These are phyloP conservation scores for human DNA, from an alignment of 2,113 vertebrate species.

Conservation along the genomic window DNA sequence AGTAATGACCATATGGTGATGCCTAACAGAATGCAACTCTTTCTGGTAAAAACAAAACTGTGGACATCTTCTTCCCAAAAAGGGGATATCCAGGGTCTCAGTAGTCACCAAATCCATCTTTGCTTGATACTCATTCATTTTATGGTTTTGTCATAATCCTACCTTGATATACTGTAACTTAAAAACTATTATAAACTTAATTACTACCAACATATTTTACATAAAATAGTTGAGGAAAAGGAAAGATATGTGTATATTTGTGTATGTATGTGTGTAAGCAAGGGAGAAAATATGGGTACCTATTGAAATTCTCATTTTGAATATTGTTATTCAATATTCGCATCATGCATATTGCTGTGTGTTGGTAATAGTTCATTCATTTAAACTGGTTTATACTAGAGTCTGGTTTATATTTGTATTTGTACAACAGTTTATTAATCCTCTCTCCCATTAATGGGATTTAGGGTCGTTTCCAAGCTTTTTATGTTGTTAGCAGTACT, in stretches of 20 bases:
- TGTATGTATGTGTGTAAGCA: neutral
- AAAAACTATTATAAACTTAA: neutral
- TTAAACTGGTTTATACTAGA: neutral
- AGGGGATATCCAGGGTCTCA: neutral
- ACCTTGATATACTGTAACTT: neutral
- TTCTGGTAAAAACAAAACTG: conserved; percentile 10
- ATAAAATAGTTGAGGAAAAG: conserved; percentile 1
- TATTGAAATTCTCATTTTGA: conserved; percentile 19
- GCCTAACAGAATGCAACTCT: neutral
- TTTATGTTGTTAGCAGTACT: neutral
- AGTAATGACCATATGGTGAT: neutral
- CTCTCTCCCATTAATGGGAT: neutral
- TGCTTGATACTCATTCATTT: neutral
- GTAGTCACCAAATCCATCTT: neutral
- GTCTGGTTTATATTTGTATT: neutral
- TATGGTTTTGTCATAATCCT: neutral
- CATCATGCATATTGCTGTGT: neutral
- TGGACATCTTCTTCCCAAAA: neutral
- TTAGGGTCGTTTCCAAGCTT: neutral
- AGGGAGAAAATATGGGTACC: neutral
- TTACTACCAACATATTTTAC: neutral
- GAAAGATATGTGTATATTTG: neutral
- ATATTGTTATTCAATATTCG: too few species aligned
- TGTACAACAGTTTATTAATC: neutral
- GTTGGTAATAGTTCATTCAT: neutral